Percentiles rank a stretch among this genome's conserved stretches.
Evolutionary conservation across 2,888 invertebrate species (phyloP).

Genomic region (Coecobrya sp.): DNA sequence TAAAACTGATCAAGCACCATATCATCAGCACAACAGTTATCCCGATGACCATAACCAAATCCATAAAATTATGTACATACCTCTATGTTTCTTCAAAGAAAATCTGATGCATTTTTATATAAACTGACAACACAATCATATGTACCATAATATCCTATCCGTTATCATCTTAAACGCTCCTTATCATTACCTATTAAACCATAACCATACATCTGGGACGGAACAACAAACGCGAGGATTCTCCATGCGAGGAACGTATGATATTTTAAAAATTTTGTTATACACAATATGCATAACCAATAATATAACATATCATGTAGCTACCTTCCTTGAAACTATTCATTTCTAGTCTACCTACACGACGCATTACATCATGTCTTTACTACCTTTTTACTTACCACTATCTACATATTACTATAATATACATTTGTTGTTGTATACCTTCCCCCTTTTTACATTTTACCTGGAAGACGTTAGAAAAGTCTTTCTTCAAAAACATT

Average conservation of each 20-base stretch:
- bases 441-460: background rate
- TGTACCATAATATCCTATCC: background rate
- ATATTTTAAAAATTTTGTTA: background rate
- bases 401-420: background rate
- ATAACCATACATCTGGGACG: slow-evolving; percentile 3
- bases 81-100: slow-evolving; percentile 4
- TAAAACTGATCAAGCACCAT: slow-evolving; percentile 10
- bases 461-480: slow-evolving; percentile 14
- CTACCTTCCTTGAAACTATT: background rate
- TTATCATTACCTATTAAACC: slow-evolving; percentile 27
- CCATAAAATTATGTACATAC: slow-evolving; percentile 59
- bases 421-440: background rate
- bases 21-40: background rate
- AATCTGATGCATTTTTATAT: slow-evolving; percentile 42
- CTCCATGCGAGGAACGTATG: too few species aligned
- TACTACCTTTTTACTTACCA: background rate
- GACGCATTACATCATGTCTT: background rate
- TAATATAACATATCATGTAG: too few species aligned
- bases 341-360: background rate
- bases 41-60: slow-evolving; percentile 47
- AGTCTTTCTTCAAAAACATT: background rate
- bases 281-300: too few species aligned
- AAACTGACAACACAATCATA: background rate
- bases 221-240: background rate
- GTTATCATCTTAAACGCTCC: slow-evolving; percentile 36